Evolutionary conservation across 1,140 invertebrate genomes (phyloP), one percentile per base, ranked within the genome.

Genomic region (Hyles vespertilio): DNA sequence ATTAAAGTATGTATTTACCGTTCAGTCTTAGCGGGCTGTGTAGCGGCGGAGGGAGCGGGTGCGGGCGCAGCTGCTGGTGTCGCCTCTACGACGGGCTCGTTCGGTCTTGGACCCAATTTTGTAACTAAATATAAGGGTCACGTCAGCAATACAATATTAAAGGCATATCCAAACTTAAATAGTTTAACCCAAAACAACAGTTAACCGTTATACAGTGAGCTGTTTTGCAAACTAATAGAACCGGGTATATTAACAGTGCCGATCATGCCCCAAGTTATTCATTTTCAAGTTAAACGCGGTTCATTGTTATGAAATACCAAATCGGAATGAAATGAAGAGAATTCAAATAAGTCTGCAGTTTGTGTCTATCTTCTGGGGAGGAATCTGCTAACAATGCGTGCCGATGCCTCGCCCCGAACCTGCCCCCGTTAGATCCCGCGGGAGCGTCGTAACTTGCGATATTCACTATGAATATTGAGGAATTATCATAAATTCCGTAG

Each of bases 41-140:
- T 34, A 10, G 84, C 52, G 1, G 86, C 68, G 12, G 87, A 72
- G 40, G 81, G 76, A 1, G 87, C 78, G 45, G 87, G 84, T 4
- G 84, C 72, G 5, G 89, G 78, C 4, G 87, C 79, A 48, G 89
- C 80, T 32, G 87, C 73, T 58, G 84, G 84, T 40, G 83, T 70
- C 3, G 85, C 77, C 61, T 91, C 90, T 7, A 80, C 74, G 48
- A 85, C 82, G 2, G 90, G 89, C 90, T 46, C 91, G 70, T 51
- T 91, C 8, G 36, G 90, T 59, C 92, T 85, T 45, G 93, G 93
- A 47, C 92, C 91, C 87, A 93, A 91, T 89, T 93, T 93, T 67
- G 90, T 93, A 61, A 93, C 92, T 93, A 79, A 45, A 72, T 71
- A 8, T 5, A 40, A 40, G 8, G 4, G 8, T 40, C 8, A 40